Percentiles rank a stretch among this genome's conserved stretches.
phyloP scores from a whole-genome alignment of 2,888 invertebrate species.

The Netelia fuscicornis region DNA sequence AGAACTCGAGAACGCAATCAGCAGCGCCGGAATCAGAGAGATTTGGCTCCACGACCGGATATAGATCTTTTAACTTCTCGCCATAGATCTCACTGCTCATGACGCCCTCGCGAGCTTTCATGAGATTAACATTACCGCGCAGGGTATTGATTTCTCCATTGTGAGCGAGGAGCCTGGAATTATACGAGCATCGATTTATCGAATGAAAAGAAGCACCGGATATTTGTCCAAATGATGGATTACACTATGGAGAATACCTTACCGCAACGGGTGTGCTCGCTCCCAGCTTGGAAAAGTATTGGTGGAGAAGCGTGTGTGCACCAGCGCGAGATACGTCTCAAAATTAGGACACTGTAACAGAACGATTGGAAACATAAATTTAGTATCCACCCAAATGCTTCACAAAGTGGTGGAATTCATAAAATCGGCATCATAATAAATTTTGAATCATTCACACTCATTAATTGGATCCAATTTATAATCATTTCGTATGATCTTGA shows the following conservation, averaged over 20 bases:
- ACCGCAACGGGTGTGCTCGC: conserved; percentile 98
- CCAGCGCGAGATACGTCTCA: conserved; percentile 97
- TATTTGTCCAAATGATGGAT: conserved; percentile 2
- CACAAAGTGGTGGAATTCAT: neutral
- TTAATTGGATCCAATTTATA: conserved; percentile 76
- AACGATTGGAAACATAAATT: conserved; percentile 46
- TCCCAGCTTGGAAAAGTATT: conserved; percentile 99
- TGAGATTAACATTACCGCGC: conserved; percentile 98
- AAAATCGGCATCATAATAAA: conserved; percentile 70
- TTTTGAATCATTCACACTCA: conserved; percentile 77
- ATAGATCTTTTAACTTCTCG: conserved; percentile 93
- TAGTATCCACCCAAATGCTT: neutral
- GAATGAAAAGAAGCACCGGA: neutral
- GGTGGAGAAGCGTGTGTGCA: conserved; percentile 99
- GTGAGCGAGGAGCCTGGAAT: conserved; percentile 94
- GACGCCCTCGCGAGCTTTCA: conserved; percentile 99
- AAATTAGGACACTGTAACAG: conserved; percentile 91
- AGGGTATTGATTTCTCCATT: conserved; percentile 99
- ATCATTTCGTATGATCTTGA: conserved; percentile 46
- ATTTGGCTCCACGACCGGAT: conserved; percentile 98
- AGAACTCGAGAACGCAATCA: conserved; percentile 99
- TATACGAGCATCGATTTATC: conserved; percentile 14
- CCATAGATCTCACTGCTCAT: conserved; percentile 96
- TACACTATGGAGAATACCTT: conserved; percentile 70
- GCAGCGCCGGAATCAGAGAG: conserved; percentile 99